Evolutionary conservation across 2,797 vertebrate genomes (phyloP).

Genomic region (Cynopterus sphinx): DNA sequence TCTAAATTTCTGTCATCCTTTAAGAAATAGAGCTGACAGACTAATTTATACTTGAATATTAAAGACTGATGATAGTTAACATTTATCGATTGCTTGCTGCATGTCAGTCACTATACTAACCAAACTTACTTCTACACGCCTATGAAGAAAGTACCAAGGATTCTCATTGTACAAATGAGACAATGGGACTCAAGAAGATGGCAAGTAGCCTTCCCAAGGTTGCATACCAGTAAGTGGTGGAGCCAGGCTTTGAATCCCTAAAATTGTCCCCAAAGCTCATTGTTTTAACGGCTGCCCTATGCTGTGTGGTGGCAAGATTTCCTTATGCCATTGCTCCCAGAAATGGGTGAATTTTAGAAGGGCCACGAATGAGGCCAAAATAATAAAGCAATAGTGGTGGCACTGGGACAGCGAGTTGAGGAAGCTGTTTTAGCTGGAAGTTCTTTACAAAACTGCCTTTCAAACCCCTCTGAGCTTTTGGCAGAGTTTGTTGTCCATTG

Average conservation of each 20-base stretch:
- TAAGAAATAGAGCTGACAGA: not conserved
- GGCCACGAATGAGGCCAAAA: not conserved
- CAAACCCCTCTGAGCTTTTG: not conserved
- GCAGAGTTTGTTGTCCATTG: not conserved
- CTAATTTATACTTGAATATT: not conserved
- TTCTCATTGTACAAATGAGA: not conserved
- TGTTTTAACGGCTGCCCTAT: not conserved
- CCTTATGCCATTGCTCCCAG: not conserved
- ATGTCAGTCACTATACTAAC: not conserved
- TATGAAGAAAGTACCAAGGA: not conserved
- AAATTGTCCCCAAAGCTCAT: not conserved
- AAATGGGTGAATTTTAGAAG: not conserved
- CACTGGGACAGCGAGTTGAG: not conserved
- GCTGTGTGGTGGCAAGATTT: not conserved
- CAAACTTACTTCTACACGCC: not conserved
- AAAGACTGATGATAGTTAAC: not conserved
- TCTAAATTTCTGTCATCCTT: not conserved
- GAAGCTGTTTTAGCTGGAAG: not conserved
- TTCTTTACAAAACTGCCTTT: not conserved
- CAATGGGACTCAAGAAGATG: not conserved
- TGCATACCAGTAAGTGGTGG: too few relatives aligned
- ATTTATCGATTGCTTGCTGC: not conserved
- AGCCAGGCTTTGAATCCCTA: not conserved
- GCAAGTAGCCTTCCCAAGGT: not conserved
- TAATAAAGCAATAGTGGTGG: not conserved